Base-by-base conservation (phyloP, 2,113 vertebrate genomes). In the Corythoichthys haematopterus region DNA sequence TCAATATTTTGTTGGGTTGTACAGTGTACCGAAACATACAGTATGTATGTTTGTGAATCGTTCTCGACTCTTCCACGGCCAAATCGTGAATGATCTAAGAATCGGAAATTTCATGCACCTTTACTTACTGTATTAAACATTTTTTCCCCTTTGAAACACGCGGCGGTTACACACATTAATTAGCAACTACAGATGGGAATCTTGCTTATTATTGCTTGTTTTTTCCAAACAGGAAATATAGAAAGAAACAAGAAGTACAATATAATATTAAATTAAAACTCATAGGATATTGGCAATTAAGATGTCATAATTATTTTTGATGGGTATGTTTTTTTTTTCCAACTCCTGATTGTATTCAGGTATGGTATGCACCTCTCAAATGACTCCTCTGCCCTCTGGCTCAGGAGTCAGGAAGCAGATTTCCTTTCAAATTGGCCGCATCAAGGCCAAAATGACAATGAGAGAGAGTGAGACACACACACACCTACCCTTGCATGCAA, bases 371-470 rank as follows among this genome's bases (percentile, higher is more conserved):
- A 14, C 64, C 13, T 62, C 36, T 69, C 12, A 58, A 53, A 57
- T 80, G 76, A 86, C 60, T 80, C 75, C 77, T 85, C n/a, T 64
- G 60, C 20, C 12, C 74, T 76, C 48, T 68, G 66, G 67, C 53
- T 66, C 63, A 77, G 47, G 68, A 80, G 81, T 81, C 83, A 83
- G 64, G 60, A 71, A 82, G 76, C 84, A 83, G 83, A 70, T 75
- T 78, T 85, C 83, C 83, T 82, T 58, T 81, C 63, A 48, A 62
- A 38, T 43, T 36, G 65, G 20, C 2, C 33, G 33, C 12, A 37
- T 65, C 69, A 72, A 65, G 77, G 76, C 60, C 69, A 3, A 50
- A 3, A 4, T 15, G 20, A 45, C 13, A 3, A n/a, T n/a, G n/a
- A n/a, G n/a, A n/a, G n/a, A n/a, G n/a, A n/a, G n/a, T n/a, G 15